Base-by-base conservation (phyloP, 2,888 invertebrate genomes). In the Epiblema foenella region DNA sequence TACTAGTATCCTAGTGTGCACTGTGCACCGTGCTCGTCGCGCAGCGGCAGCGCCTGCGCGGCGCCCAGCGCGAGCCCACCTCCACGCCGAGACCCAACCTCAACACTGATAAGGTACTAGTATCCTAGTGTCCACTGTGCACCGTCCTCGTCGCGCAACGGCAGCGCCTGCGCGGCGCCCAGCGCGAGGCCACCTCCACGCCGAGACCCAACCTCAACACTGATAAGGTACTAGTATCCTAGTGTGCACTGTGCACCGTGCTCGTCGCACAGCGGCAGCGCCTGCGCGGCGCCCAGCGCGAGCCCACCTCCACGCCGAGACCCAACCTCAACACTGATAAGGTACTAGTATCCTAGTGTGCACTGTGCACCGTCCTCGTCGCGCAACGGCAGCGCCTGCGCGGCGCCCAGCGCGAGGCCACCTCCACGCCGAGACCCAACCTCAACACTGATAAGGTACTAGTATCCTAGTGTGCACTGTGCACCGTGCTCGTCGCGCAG, bases 201-300 rank as follows among this genome's bases (percentile, higher is more conserved):
- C 58, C 69, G 20, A 42, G 57, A n/a, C 37, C 12, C 3, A 24
- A 29, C 46, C n/a, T 37, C 49, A 33, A 33, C 63, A 46, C 49
- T 2, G 56, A 69, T 4, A 24, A 24, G 24, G 24, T 24, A 24
- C 24, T 24, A 24, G 24, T n/a, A n/a, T n/a, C n/a, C n/a, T n/a
- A n/a, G n/a, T n/a, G n/a, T n/a, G n/a, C n/a, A n/a, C n/a, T 97
- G 5, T 96, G 97, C 95, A 94, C 95, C 75, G 95, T 96, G 69
- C 89, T 97, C 51, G 94, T 95, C 78, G 92, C 93, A 42, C 95
- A 95, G 82, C 95, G 96, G 81, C 89, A 94, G 83, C 83, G 90
- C 81, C 79, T 94, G 74, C 87, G 93, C 15, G 76, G 74, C 39
- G 76, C 79, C 24, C 37, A n/a, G n/a, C n/a, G 71, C 70, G 29